Percentiles rank a stretch among this genome's conserved stretches.
phyloP scores from a whole-genome alignment of 1,140 invertebrate genomes.

The Cherax quadricarinatus region DNA sequence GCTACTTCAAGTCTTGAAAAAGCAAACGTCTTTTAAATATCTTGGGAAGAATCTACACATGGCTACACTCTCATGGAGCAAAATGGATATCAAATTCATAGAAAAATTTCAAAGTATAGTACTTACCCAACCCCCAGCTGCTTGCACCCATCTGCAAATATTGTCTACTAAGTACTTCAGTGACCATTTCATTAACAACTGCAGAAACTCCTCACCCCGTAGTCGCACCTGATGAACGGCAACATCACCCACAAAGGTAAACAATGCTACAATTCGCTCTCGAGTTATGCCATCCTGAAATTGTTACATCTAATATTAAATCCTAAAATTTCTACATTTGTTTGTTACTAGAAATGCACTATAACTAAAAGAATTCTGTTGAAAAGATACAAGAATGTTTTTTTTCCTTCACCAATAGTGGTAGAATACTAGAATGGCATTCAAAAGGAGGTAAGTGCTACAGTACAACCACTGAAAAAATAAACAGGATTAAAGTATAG shows the following conservation, averaged over 20 bases:
- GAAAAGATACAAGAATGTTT: no score
- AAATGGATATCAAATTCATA: background rate
- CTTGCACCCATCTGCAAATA: conserved; percentile 75
- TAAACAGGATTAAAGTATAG: no score
- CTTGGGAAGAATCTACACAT: background rate
- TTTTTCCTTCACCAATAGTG: no score
- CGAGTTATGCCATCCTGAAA: conserved; percentile 74
- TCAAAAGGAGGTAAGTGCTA: no score
- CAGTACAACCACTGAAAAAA: no score
- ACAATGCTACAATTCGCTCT: conserved; percentile 77
- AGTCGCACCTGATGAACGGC: conserved; percentile 75
- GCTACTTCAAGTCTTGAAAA: background rate
- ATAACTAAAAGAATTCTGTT: no score
- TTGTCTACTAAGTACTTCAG: conserved; percentile 74
- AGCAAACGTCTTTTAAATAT: background rate
- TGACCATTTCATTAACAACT: conserved; percentile 76
- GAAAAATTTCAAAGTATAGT: background rate
- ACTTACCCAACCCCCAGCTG: conserved; percentile 75
- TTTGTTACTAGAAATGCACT: background rate
- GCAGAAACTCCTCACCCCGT: conserved; percentile 68
- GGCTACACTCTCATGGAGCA: background rate
- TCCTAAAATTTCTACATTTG: background rate
- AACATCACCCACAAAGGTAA: conserved; percentile 78
- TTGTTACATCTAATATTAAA: conserved; percentile 39
- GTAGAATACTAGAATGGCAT: no score